Base-by-base conservation (phyloP, 2,113 vertebrate species). In the Seriola dumerili region DNA sequence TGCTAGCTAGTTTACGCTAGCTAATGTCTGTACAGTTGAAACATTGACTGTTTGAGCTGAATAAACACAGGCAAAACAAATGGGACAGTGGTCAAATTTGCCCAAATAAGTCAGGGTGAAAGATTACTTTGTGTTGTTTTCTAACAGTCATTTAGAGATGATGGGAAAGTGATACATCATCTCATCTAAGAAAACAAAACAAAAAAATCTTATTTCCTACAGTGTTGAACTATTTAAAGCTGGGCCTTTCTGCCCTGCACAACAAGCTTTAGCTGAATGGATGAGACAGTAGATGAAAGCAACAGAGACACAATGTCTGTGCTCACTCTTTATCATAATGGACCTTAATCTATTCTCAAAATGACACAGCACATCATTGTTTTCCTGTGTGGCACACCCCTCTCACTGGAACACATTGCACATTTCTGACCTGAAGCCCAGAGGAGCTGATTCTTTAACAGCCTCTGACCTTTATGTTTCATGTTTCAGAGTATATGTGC, bases 271-370 rank as follows among this genome's bases (percentile, higher is more conserved):
- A n/a, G 8, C 13, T 46, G 17, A 74, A 65, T 16, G 11, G 40
- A 66, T 29, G 23, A 66, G 25, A 36, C 54, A 12, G 34, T 73
- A 74, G 38, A 74, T 54, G 8, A 70, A 57, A 86, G 58, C 57
- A 54, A 67, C 32, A 71, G 42, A 66, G 34, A 38, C 59, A 78
- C 50, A 66, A 14, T 9, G 32, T 76, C 42, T 75, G 3, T 58
- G 34, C 40, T 76, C 65, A 58, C 1, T 1, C 21, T 63, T 48
- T n/a, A 34, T 46, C 14, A 0, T 36, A 58, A 54, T 29, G 21
- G 6, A 46, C 57, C 52, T 1, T 42, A 67, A 66, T 75, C 46
- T 83, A 3, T 59, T 61, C 25, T 52, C 34, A 19, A 71, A 65
- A 64, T 32, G 38, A 59, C 40, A 67, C 21, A 54, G n/a, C 36